phyloP scores from a whole-genome alignment of 2,797 vertebrate species.

The Gallinago solitaria region DNA sequence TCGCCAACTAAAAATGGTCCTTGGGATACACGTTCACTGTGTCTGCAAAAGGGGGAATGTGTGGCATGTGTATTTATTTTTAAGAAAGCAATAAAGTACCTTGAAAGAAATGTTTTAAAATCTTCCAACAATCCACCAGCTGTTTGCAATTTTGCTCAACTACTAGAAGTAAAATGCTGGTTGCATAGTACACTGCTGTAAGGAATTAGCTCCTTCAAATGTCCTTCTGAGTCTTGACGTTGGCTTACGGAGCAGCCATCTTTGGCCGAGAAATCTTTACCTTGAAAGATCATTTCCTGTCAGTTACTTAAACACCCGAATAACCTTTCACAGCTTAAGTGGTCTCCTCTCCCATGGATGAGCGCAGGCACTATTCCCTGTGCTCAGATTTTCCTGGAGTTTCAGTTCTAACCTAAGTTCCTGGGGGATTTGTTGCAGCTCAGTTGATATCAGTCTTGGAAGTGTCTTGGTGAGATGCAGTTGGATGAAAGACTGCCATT shows the following conservation, averaged over 20 bases:
- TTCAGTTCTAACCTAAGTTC: not conserved
- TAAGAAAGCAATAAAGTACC: slow-evolving; percentile 61
- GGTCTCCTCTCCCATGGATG: not conserved
- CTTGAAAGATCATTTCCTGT: not conserved
- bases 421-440: not conserved
- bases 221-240: slow-evolving; percentile 40
- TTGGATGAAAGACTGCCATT: not conserved
- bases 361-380: not conserved
- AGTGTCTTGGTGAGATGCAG: not conserved
- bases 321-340: not conserved
- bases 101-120: slow-evolving; percentile 64
- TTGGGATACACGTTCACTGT: not conserved
- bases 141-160: slow-evolving; percentile 71
- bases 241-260: not conserved
- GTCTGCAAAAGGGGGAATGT: not conserved
- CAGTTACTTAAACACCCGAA: not conserved
- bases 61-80: slow-evolving; percentile 43
- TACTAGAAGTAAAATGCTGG: slow-evolving; percentile 44
- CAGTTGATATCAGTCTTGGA: not conserved
- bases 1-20: not conserved
- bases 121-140: slow-evolving; percentile 55
- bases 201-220: slow-evolving; percentile 64
- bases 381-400: not conserved
- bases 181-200: not conserved
- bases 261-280: slow-evolving; percentile 10